Evolutionary conservation across 2,888 invertebrate genomes (phyloP).

Genomic region (Torymus auratus): DNA sequence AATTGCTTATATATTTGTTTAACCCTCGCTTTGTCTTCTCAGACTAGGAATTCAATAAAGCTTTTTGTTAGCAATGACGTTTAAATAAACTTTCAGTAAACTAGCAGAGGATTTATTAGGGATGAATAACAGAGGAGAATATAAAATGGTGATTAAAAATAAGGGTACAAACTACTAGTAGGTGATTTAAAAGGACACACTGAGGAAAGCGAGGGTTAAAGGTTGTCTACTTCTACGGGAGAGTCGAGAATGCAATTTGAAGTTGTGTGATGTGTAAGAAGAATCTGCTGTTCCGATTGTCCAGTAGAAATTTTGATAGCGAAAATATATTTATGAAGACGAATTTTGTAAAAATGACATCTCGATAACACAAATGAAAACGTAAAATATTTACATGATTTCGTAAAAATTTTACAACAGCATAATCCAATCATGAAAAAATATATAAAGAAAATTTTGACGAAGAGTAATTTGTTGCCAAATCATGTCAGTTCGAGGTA

Average conservation of each 20-base stretch:
- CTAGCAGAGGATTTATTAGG: too few species aligned
- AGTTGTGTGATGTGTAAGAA: constrained; percentile 35
- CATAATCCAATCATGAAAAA: not conserved
- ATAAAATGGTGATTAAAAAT: too few species aligned
- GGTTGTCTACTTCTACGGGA: not conserved
- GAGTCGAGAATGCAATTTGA: constrained; percentile 12
- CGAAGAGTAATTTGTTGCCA: constrained; percentile 28
- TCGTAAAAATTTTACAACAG: not conserved
- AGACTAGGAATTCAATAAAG: too few species aligned
- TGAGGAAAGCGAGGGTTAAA: not conserved
- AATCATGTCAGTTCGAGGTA: constrained; percentile 25
- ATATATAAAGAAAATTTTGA: constrained; percentile 6
- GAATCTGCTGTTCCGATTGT: constrained; percentile 39
- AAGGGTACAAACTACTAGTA: too few species aligned
- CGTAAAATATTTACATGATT: too few species aligned
- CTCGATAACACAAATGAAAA: too few species aligned
- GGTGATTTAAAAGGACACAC: too few species aligned
- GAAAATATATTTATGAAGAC: not conserved
- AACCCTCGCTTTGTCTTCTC: too few species aligned
- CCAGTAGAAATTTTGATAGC: constrained; percentile 26
- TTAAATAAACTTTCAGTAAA: not conserved
- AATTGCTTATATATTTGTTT: too few species aligned
- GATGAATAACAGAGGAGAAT: too few species aligned
- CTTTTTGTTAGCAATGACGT: not conserved
- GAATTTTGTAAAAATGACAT: not conserved